Conservation (phyloP, 2,797 vertebrate genomes). For the Characodon lateralis region DNA sequence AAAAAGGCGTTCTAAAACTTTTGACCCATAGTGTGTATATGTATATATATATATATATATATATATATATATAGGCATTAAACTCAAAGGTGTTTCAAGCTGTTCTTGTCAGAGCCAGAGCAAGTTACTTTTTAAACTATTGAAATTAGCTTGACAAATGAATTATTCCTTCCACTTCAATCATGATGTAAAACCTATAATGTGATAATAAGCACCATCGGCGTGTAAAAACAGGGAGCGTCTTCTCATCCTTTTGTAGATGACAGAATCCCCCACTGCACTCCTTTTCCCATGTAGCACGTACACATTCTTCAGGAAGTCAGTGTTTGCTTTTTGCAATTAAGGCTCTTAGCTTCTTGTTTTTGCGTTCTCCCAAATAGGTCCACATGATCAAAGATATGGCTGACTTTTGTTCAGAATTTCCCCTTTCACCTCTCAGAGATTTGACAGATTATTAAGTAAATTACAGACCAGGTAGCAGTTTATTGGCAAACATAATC, state of each 20-base stretch:
- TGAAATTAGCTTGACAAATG: background rate
- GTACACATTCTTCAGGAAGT: slow-evolving; percentile 63
- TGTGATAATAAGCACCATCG: background rate
- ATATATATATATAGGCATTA: too few species aligned
- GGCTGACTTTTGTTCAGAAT: slow-evolving; percentile 44
- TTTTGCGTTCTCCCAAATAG: slow-evolving; percentile 22
- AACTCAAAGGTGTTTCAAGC: background rate
- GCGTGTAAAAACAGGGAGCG: background rate
- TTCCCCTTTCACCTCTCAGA: slow-evolving; percentile 49
- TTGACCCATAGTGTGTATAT: too few species aligned
- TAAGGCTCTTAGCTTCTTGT: slow-evolving; percentile 51
- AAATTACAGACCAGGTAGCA: slow-evolving; percentile 50
- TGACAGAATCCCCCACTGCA: slow-evolving; percentile 1
- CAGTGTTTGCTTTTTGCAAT: slow-evolving; percentile 70
- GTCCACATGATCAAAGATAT: slow-evolving; percentile 38
- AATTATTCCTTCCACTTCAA: background rate
- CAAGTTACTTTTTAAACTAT: background rate
- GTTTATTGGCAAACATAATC: slow-evolving; percentile 57
- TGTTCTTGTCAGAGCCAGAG: background rate
- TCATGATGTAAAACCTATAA: background rate
- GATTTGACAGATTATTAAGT: slow-evolving; percentile 13
- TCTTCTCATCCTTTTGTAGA: background rate
- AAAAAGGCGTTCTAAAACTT: too few species aligned
- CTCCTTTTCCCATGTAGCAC: slow-evolving; percentile 50
- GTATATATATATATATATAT: too few species aligned